Base-by-base conservation (phyloP, 2,797 vertebrate species). In the Danio tinwini region DNA sequence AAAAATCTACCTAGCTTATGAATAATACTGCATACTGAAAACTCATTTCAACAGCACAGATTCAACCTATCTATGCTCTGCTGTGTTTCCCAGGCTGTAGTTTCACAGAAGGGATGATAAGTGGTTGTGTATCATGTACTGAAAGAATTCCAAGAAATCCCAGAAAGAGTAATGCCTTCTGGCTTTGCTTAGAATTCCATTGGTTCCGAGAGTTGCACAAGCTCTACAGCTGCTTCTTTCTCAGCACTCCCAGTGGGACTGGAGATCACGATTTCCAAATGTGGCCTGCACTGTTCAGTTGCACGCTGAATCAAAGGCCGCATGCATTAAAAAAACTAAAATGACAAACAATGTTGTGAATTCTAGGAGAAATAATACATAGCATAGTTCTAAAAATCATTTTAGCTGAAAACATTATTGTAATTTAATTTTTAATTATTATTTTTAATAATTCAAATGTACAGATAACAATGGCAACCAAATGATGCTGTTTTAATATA, bases 211-310 rank as follows among this genome's bases (percentile, higher is more conserved):
- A 56, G 19, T 72, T 71, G 7, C 14, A 19, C 37, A 79, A 78
- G 65, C 67, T 78, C 29, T 63, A 21, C 14, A 55, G 16, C 76
- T 19, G 56, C n/a, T 62, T 40, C 40, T 59, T 70, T 62, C 56
- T 8, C 17, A 62, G 67, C 55, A 62, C 45, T 78, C 65, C 67
- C 56, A 21, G n/a, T 50, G 65, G 56, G 44, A 78, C 29, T 21
- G 42, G 7, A 78, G n/a, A 67, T 7, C 16, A 68, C 0, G 0
- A 29, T 64, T 44, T 21, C 61, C 17, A 55, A 45, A 55, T 71
- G 40, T 55, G 59, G 13, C 16, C 72, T 6, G 6, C 39, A 64
- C 17, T 14, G 11, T n/a, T 50, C 13, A 17, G 2, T 49, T 58
- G 19, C 45, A 52, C 1, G 3, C 19, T 21, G 2, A 67, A 50